phyloP scores from a whole-genome alignment of 2,888 invertebrate genomes.

The Pasiphila rectangulata region DNA sequence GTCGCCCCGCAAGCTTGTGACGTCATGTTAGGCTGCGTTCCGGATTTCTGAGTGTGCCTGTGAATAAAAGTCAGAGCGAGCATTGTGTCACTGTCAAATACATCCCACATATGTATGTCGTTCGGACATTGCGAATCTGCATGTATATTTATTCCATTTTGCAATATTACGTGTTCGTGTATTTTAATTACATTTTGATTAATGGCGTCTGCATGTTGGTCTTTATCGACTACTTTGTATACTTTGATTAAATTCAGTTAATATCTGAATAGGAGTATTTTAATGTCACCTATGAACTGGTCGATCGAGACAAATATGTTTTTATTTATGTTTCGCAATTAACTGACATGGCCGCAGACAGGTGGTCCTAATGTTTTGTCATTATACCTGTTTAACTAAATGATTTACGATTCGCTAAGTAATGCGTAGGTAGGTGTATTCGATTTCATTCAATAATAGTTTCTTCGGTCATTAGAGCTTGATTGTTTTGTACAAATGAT shows the following conservation, averaged over 20 bases:
- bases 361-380: slow-evolving; percentile 36
- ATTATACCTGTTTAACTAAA: slow-evolving; percentile 13
- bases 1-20: too few species aligned
- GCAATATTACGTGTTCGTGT: slow-evolving; percentile 17
- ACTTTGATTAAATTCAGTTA: background rate
- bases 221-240: slow-evolving; percentile 9
- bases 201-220: slow-evolving; percentile 17
- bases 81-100: too few species aligned
- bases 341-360: slow-evolving; percentile 33
- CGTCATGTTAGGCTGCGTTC: too few species aligned
- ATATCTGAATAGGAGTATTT: background rate
- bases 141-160: slow-evolving; percentile 7
- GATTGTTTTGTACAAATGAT: too few species aligned
- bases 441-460: too few species aligned
- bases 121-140: background rate
- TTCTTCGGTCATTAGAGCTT: too few species aligned
- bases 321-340: slow-evolving; percentile 33
- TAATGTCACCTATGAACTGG: slow-evolving; percentile 23
- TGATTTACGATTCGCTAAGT: background rate
- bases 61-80: too few species aligned
- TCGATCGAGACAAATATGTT: slow-evolving; percentile 18
- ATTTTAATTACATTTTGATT: slow-evolving; percentile 22
- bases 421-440: background rate
- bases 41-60: too few species aligned
- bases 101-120: slow-evolving; percentile 15